Evolutionary conservation across 2,888 invertebrate genomes (phyloP), one percentile per base, ranked within the genome.

Genomic region (Scelioninae gen. 2): DNA sequence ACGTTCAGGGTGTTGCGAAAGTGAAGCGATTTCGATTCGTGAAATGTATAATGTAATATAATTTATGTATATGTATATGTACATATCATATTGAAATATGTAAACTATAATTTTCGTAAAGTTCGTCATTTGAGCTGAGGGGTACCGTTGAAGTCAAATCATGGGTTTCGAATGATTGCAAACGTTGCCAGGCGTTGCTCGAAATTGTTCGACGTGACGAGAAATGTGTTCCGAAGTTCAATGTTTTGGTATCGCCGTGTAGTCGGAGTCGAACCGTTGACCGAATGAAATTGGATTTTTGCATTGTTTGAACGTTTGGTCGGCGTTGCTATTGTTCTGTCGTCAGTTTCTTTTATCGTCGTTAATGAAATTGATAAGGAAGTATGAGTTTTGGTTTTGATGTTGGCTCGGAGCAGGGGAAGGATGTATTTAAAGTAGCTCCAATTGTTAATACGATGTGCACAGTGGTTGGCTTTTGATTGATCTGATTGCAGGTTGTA

Each of bases 321-420:
- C 31, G n/a, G 22, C 11, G 55, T 11, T 11, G 31, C 19, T 45
- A 50, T 65, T 57, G 64, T 53, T 64, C 52, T 37, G 52, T 33
- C 41, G 48, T 50, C 61, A 50, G 31, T 50, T 22, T 39, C 41
- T 50, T 28, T 57, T 57, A 64, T 55, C 48, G 22, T 16, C 0
- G n/a, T 43, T 15, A 39, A 48, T 41, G 37, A 46, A 37, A 48
- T 65, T 57, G 65, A 65, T 65, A 65, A 65, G 55, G 46, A 25
- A 52, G 43, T 65, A 65, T 65, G 64, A 65, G 55, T 65, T 65
- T 65, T 45, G 55, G 15, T 65, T 65, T 55, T 46, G 37, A 55
- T 55, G 39, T 19, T 28, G 15, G 13, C 18, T 52, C 46, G 13
- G 25, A 5, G 25, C 9, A 25, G 25, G 35, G 11, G 2, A 39